Conservation (phyloP, 2,888 invertebrate genomes). For the Cremastinae sp. region DNA sequence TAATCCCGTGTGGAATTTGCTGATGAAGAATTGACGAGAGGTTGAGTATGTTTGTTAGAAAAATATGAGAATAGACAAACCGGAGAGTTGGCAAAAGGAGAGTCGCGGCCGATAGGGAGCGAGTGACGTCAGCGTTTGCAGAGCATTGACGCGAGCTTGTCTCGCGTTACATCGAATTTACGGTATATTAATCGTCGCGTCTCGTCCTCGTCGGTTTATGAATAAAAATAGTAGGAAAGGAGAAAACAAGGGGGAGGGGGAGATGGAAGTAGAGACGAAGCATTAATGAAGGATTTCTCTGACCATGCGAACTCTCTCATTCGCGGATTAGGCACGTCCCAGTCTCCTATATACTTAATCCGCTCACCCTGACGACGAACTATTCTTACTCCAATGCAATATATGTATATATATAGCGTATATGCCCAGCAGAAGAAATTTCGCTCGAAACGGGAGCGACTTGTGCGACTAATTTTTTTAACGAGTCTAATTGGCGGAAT, state of each 20-base stretch:
- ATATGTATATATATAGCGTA: constrained; percentile 7
- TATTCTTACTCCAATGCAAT: constrained; percentile 4
- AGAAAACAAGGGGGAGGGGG: neutral
- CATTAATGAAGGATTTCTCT: constrained; percentile 1
- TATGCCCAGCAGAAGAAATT: constrained; percentile 43
- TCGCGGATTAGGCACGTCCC: constrained; percentile 52
- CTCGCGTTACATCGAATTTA: constrained; percentile 72
- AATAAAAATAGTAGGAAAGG: neutral
- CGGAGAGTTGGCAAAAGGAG: constrained; percentile 62
- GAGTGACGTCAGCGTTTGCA: constrained; percentile 67
- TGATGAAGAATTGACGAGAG: neutral
- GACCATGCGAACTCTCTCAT: constrained; percentile 55
- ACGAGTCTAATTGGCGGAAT: constrained; percentile 37
- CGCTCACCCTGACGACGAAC: neutral
- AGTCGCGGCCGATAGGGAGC: constrained; percentile 14
- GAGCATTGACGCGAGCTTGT: constrained; percentile 56
- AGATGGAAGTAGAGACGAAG: neutral
- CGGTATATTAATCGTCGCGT: constrained; percentile 69
- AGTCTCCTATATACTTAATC: constrained; percentile 30
- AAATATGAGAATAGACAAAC: constrained; percentile 57
- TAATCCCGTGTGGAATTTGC: constrained; percentile 44
- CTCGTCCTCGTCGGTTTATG: constrained; percentile 20
- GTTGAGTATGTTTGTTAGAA: constrained; percentile 34
- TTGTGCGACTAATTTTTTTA: constrained; percentile 10
- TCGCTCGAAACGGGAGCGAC: constrained; percentile 34